Percentiles rank a stretch among this genome's conserved stretches.
phyloP scores from a whole-genome alignment of 2,113 vertebrate genomes.

The zebrafish (Danio rerio) region GRCz12tu NC_133179.1:2416001-2416500 shows the following conservation, averaged over 20 bases:
- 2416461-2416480: too few relatives aligned
- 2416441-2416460: too few relatives aligned
- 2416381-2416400: neutral
- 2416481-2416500: too few relatives aligned
- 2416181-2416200: neutral
- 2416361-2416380: neutral
- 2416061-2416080: too few relatives aligned
- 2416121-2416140: neutral
- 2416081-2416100: too few relatives aligned
- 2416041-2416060: too few relatives aligned
- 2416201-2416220: neutral
- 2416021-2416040: too few relatives aligned
- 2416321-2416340: neutral
- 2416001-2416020: too few relatives aligned
- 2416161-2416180: neutral
- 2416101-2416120: too few relatives aligned
- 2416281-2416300: neutral
- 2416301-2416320: neutral
- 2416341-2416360: neutral
- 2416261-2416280: neutral
- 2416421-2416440: too few relatives aligned
- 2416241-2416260: conserved; percentile 9
- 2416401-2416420: neutral
- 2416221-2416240: conserved; percentile 20
- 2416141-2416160: neutral